phyloP scores from a whole-genome alignment of 2,888 invertebrate species.

The Harmothoe impar region DNA sequence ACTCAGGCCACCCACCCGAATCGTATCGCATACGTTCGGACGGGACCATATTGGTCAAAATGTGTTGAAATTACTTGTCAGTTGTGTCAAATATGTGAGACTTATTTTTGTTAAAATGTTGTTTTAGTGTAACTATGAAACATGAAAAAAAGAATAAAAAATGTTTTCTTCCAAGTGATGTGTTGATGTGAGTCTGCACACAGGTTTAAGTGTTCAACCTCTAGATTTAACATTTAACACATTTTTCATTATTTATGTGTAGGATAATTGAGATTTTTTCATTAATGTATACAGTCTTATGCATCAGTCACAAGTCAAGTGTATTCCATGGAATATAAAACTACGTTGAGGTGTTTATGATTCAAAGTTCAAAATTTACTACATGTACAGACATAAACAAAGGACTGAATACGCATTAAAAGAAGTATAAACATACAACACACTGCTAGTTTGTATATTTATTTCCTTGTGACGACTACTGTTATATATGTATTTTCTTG shows the following conservation, averaged over 20 bases:
- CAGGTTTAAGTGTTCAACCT: not conserved
- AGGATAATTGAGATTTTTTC: slow-evolving; percentile 49
- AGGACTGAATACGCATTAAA: slow-evolving; percentile 49
- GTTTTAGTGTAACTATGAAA: slow-evolving; percentile 59
- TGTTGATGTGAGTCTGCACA: slow-evolving; percentile 40
- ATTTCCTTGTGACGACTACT: not conserved
- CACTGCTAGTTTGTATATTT: not conserved
- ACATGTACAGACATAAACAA: slow-evolving; percentile 31
- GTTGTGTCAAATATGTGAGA: slow-evolving; percentile 63
- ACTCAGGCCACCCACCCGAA: not conserved
- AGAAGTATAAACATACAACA: slow-evolving; percentile 7
- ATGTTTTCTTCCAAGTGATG: slow-evolving; percentile 48
- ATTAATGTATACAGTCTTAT: slow-evolving; percentile 46
- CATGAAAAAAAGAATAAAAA: slow-evolving; percentile 33
- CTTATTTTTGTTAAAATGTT: slow-evolving; percentile 62
- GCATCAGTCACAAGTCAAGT: slow-evolving; percentile 19
- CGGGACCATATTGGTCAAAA: slow-evolving; percentile 47
- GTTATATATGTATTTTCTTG: too few species aligned
- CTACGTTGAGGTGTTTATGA: not conserved
- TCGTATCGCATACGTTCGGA: not conserved
- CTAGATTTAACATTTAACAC: slow-evolving; percentile 10
- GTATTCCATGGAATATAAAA: slow-evolving; percentile 19
- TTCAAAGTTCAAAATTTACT: slow-evolving; percentile 35
- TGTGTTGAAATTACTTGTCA: slow-evolving; percentile 59
- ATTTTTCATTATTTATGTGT: slow-evolving; percentile 46